phyloP scores from a whole-genome alignment of 2,113 vertebrate genomes.

The Tringa solitaria region DNA sequence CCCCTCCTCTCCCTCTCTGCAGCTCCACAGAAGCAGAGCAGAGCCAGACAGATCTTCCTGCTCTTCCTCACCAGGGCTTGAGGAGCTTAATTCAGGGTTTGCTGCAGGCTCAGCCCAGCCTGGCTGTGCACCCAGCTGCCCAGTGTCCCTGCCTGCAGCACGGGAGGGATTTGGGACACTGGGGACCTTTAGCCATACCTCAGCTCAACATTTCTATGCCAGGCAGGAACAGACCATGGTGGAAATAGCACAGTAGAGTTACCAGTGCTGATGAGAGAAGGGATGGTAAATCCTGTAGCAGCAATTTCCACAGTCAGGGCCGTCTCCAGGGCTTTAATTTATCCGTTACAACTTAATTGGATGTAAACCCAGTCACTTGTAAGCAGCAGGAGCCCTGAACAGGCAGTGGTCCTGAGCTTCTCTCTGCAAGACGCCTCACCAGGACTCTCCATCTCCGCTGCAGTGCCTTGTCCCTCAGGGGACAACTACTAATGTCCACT shows the following conservation, averaged over 20 bases:
- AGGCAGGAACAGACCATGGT: not conserved
- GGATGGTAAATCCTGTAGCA: slow-evolving; percentile 38
- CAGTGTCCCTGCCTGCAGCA: not conserved
- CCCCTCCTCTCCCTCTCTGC: not conserved
- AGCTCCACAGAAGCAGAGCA: not conserved
- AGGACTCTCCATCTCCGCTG: not conserved
- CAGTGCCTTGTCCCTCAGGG: not conserved
- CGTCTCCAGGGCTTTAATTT: slow-evolving; percentile 43
- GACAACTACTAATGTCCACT: not conserved
- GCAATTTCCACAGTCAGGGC: slow-evolving; percentile 38
- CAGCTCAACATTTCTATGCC: not conserved
- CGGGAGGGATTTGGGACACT: not conserved
- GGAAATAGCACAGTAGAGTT: slow-evolving; percentile 1
- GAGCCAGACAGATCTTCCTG: not conserved
- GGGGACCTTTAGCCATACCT: not conserved
- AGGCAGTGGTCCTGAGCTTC: not conserved
- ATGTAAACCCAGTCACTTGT: slow-evolving; percentile 39
- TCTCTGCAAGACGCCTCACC: not conserved
- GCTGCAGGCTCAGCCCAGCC: not conserved
- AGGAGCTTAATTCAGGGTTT: not conserved
- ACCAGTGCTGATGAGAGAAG: slow-evolving; percentile 13
- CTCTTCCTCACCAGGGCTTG: not conserved
- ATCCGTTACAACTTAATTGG: slow-evolving; percentile 44
- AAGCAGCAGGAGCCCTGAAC: not conserved
- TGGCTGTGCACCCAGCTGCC: not conserved